These are phyloP conservation scores for Heliconius congener DNA, from an alignment of 1,140 invertebrate genomes.

Conservation along the genomic window DNA sequence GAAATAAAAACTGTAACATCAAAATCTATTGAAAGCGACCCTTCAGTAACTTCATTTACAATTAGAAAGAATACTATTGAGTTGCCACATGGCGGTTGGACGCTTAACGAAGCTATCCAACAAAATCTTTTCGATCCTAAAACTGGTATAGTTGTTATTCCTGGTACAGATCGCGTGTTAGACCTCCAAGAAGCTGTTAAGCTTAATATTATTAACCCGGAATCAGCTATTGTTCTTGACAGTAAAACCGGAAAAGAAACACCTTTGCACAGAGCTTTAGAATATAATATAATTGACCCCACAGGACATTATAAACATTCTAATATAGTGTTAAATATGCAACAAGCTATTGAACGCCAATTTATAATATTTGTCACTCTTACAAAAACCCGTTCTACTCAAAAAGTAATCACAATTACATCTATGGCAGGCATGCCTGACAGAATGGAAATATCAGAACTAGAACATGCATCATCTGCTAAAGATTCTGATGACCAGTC, in stretches of 20 bases:
- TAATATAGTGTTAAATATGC: slow-evolving; percentile 85
- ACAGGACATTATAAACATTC: slow-evolving; percentile 87
- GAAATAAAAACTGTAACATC: slow-evolving; percentile 62
- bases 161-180: slow-evolving; percentile 91
- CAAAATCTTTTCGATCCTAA: slow-evolving; percentile 90
- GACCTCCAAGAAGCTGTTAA: slow-evolving; percentile 94
- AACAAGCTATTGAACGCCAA: slow-evolving; percentile 88
- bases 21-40: slow-evolving; percentile 74
- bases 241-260: slow-evolving; percentile 86
- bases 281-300: slow-evolving; percentile 89
- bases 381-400: slow-evolving; percentile 62
- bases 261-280: slow-evolving; percentile 87
- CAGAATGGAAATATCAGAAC: slow-evolving; percentile 84
- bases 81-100: slow-evolving; percentile 91
- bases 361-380: slow-evolving; percentile 84
- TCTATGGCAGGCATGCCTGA: slow-evolving; percentile 85
- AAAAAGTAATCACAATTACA: slow-evolving; percentile 84
- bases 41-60: slow-evolving; percentile 69
- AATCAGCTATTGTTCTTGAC: slow-evolving; percentile 90
- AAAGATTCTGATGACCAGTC: slow-evolving; percentile 79
- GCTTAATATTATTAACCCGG: slow-evolving; percentile 91
- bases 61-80: slow-evolving; percentile 85
- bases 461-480: slow-evolving; percentile 57
- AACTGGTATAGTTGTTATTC: slow-evolving; percentile 92
- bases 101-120: slow-evolving; percentile 88